phyloP scores from a whole-genome alignment of 37 sponge, comb jelly and placozoan genomes.

The Halichondria panicea region DNA sequence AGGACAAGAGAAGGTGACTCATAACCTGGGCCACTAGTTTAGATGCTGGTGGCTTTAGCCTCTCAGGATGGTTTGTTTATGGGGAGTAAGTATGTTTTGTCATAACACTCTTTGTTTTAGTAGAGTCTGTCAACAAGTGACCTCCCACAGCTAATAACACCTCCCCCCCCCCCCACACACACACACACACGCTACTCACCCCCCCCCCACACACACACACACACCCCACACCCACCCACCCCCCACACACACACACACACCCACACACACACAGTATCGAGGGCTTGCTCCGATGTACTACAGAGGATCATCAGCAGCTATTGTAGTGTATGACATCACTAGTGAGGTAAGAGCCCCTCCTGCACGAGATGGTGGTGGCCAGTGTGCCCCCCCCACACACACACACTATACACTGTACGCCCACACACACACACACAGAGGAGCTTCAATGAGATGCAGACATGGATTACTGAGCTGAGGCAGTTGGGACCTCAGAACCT shows the following conservation, averaged over 20 bases:
- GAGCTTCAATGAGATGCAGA: slow-evolving; percentile 70
- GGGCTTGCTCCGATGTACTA: slow-evolving; percentile 92
- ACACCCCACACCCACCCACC: background rate
- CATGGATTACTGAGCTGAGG: slow-evolving; percentile 76
- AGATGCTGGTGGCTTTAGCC: background rate
- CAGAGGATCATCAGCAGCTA: slow-evolving; percentile 84
- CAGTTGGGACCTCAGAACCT: slow-evolving; percentile 64
- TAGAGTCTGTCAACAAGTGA: background rate
- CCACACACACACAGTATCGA: slow-evolving; percentile 58
- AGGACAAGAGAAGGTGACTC: slow-evolving; percentile 86
- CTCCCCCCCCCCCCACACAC: background rate
- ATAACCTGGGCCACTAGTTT: background rate
- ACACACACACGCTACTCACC: too few relatives aligned
- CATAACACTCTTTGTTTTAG: background rate
- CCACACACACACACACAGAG: slow-evolving; percentile 8
- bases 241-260: background rate
- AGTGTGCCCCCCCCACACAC: too few relatives aligned
- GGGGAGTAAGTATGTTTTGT: background rate
- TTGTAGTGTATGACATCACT: slow-evolving; percentile 85
- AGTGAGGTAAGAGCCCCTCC: slow-evolving; percentile 49
- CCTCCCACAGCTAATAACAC: background rate
- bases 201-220: too few relatives aligned
- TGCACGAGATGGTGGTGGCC: too few relatives aligned
- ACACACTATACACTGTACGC: too few relatives aligned
- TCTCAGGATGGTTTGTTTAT: background rate